Percentiles rank a stretch among this genome's conserved stretches.
Conservation (phyloP, 2,888 invertebrate species). For the Drosophila birchii region DNA sequence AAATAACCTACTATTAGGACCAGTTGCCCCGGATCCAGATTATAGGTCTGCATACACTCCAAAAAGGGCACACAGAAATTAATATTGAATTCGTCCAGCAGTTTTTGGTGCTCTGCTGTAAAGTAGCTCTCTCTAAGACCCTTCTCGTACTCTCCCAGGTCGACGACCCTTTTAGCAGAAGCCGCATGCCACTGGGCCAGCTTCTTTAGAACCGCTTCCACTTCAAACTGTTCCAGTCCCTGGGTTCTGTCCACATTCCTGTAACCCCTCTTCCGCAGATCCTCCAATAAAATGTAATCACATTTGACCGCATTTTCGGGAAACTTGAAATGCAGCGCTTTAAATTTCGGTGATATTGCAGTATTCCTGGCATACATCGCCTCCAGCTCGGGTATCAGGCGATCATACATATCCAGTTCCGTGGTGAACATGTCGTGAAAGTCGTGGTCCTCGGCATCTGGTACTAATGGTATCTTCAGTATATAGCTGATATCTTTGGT, state of each 20-base stretch:
- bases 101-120: conserved; percentile 40
- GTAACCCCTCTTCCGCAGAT: conserved; percentile 64
- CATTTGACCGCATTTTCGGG: conserved; percentile 46
- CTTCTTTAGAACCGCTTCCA: conserved; percentile 69
- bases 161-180: conserved; percentile 67
- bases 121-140: conserved; percentile 54
- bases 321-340: conserved; percentile 65
- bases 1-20: conserved; percentile 64
- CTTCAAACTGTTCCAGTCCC: conserved; percentile 71
- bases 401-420: conserved; percentile 72
- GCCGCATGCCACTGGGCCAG: conserved; percentile 82
- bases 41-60: conserved; percentile 60
- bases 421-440: conserved; percentile 60
- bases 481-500: conserved; percentile 59
- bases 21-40: conserved; percentile 53
- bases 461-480: conserved; percentile 71
- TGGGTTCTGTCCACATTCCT: conserved; percentile 66
- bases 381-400: conserved; percentile 75
- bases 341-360: conserved; percentile 57
- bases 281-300: conserved; percentile 77
- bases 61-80: conserved; percentile 55
- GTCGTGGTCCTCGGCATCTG: conserved; percentile 56
- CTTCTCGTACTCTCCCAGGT: conserved; percentile 61
- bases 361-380: conserved; percentile 56
- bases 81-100: conserved; percentile 54